These are phyloP conservation scores for Electrophaes corylata DNA, from an alignment of 2,888 invertebrate species.

Conservation along the genomic window DNA sequence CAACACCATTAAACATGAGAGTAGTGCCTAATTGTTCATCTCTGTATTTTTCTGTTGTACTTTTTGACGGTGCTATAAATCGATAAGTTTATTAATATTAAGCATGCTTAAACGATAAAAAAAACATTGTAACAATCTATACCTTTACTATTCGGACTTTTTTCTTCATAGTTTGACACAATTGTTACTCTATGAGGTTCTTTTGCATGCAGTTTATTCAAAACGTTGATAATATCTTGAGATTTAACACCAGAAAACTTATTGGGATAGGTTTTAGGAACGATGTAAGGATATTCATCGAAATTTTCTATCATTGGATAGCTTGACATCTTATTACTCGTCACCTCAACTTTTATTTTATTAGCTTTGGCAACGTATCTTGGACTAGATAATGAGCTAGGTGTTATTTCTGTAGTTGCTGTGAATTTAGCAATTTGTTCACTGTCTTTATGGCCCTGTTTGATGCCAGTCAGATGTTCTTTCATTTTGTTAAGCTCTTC, in stretches of 20 bases:
- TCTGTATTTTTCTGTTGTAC: background rate
- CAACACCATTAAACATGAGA: background rate
- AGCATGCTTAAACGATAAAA: background rate
- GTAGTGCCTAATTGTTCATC: background rate
- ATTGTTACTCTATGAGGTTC: background rate
- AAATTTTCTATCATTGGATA: background rate
- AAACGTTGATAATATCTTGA: conserved; percentile 13
- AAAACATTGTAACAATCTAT: background rate
- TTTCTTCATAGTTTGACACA: background rate
- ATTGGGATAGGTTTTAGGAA: background rate
- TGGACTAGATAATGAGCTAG: background rate
- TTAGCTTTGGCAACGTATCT: background rate
- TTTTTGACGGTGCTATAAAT: background rate
- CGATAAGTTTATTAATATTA: background rate
- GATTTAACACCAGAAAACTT: conserved; percentile 5
- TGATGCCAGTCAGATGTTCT: background rate
- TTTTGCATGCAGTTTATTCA: conserved; percentile 8
- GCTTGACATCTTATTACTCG: background rate
- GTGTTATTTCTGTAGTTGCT: background rate
- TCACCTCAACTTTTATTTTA: background rate
- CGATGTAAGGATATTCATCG: background rate
- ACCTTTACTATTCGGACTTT: conserved; percentile 1
- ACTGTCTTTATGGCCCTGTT: background rate
- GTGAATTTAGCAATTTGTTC: background rate
- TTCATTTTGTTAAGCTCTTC: conserved; percentile 40